Evolutionary conservation across 2,797 vertebrate genomes (phyloP).

Genomic region (Taeniopygia guttata): DNA sequence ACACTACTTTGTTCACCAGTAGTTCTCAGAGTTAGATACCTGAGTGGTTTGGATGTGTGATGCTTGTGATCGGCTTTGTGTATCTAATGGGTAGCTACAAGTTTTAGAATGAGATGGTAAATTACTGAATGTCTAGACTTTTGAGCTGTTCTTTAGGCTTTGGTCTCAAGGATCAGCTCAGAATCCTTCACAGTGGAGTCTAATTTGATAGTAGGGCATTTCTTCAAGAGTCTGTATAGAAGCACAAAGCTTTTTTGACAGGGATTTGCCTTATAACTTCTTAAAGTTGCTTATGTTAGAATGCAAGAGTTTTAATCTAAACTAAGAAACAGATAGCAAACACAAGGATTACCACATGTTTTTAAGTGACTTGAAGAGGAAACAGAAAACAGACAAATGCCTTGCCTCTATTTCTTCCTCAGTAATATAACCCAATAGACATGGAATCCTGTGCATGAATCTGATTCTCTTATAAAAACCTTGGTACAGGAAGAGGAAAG

Average conservation of each 20-base stretch:
- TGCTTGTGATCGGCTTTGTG: neutral
- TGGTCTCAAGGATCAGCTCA: neutral
- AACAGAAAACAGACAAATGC: neutral
- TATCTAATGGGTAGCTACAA: neutral
- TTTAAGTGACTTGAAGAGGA: neutral
- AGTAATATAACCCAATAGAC: neutral
- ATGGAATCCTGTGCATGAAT: neutral
- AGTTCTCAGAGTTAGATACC: neutral
- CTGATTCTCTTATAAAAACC: neutral
- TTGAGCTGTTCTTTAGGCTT: neutral
- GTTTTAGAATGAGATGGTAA: neutral
- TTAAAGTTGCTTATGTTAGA: neutral
- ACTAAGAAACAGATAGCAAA: neutral
- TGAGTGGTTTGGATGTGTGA: neutral
- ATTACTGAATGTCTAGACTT: neutral
- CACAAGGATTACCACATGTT: neutral
- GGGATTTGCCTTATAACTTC: neutral
- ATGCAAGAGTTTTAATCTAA: neutral
- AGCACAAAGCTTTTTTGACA: neutral
- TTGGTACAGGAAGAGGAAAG: neutral
- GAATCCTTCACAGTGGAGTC: neutral
- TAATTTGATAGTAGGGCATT: neutral
- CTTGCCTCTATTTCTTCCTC: neutral
- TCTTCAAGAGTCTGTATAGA: neutral
- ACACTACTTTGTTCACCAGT: neutral